phyloP scores from a whole-genome alignment of 2,888 invertebrate genomes.

The Nematopogon swammerdamellus region DNA sequence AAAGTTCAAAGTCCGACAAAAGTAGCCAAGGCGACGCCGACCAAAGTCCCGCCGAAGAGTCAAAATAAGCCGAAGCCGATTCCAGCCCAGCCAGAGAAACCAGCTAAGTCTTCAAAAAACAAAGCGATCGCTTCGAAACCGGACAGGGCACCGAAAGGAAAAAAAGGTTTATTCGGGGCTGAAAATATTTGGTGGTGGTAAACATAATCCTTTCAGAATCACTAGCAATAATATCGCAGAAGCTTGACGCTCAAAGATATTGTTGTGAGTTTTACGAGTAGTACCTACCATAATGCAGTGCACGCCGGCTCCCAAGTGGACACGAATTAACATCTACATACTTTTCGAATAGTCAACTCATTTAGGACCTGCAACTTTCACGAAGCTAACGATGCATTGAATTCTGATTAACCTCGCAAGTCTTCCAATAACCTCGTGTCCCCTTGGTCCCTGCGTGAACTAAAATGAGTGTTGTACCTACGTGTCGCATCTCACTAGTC shows the following conservation, averaged over 20 bases:
- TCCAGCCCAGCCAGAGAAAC: slow-evolving; percentile 26
- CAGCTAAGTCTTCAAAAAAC: slow-evolving; percentile 32
- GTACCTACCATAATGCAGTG: slow-evolving; percentile 18
- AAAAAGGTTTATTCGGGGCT: slow-evolving; percentile 82
- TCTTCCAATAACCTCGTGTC: slow-evolving; percentile 46
- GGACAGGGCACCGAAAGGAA: slow-evolving; percentile 60
- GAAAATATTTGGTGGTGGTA: slow-evolving; percentile 84
- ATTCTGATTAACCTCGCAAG: slow-evolving; percentile 37
- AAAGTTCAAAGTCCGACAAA: slow-evolving; percentile 76
- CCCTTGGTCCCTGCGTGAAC: slow-evolving; percentile 47
- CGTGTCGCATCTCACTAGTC: slow-evolving; percentile 24
- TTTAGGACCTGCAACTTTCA: neutral
- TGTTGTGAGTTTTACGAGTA: slow-evolving; percentile 21
- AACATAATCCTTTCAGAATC: slow-evolving; percentile 30
- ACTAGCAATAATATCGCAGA: slow-evolving; percentile 25
- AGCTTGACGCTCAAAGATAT: slow-evolving; percentile 17
- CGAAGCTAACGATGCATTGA: slow-evolving; percentile 31
- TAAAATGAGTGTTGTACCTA: slow-evolving; percentile 41
- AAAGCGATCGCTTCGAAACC: slow-evolving; percentile 50
- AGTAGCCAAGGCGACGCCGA: slow-evolving; percentile 71
- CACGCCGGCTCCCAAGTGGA: slow-evolving; percentile 40
- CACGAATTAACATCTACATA: slow-evolving; percentile 26
- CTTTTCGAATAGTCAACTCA: neutral
- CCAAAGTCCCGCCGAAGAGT: slow-evolving; percentile 58
- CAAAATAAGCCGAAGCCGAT: slow-evolving; percentile 41